Conservation (phyloP, 2,888 invertebrate species). For the Acleris emargana region DNA sequence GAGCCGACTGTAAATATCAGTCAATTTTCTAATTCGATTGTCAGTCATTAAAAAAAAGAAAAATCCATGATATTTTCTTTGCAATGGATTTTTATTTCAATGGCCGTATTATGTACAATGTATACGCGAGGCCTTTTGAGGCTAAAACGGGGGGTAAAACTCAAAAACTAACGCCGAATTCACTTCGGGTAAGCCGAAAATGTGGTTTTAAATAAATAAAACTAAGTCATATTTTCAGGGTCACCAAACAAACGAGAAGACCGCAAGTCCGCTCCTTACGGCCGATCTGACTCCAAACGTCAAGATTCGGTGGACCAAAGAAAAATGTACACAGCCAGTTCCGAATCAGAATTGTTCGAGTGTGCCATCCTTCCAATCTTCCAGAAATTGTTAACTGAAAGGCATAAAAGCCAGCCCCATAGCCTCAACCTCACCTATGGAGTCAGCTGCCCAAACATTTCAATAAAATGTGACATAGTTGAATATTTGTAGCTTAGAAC, state of each 20-base stretch:
- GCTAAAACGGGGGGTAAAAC: too few relatives aligned
- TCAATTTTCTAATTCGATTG: too few relatives aligned
- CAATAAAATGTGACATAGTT: constrained; percentile 97
- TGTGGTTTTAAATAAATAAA: background rate
- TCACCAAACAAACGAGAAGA: constrained; percentile 73
- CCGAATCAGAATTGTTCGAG: constrained; percentile 93
- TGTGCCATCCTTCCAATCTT: constrained; percentile 95
- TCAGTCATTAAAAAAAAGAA: too few relatives aligned
- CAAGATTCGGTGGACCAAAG: constrained; percentile 70
- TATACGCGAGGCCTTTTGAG: too few relatives aligned
- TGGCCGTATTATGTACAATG: too few relatives aligned
- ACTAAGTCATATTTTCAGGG: constrained; percentile 47
- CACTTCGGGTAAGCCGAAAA: background rate
- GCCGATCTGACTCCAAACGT: constrained; percentile 72
- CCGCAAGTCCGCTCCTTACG: constrained; percentile 79
- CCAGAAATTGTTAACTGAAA: constrained; percentile 93
- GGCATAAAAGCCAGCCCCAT: constrained; percentile 88
- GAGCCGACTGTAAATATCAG: too few relatives aligned
- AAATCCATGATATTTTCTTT: too few relatives aligned
- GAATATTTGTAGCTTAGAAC: constrained; percentile 91
- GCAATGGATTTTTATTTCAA: too few relatives aligned
- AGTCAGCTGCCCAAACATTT: constrained; percentile 96
- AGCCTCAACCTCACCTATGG: constrained; percentile 89
- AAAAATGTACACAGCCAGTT: constrained; percentile 90
- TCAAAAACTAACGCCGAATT: too few relatives aligned